A percentile compares a stretch with the other conserved stretches of the same genome.
Conservation (phyloP, 2,888 invertebrate species). For the Ophioninae sp. region DNA sequence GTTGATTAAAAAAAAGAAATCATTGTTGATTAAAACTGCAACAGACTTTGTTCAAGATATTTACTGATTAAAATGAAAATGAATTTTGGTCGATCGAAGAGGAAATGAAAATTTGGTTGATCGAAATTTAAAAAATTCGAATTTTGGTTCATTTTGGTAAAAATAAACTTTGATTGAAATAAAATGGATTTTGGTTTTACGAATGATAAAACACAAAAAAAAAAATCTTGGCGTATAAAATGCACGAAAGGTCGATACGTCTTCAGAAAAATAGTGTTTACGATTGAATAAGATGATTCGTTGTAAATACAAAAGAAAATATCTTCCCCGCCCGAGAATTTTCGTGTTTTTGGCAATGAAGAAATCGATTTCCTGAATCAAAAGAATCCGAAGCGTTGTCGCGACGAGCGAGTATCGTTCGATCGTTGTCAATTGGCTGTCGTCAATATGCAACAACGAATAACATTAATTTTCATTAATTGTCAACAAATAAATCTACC, state of each 20-base stretch:
- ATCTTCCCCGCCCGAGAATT: background rate
- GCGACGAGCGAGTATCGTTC: conserved; percentile 13
- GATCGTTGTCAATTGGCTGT: conserved; percentile 6
- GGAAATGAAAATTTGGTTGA: no score
- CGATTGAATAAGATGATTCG: conserved; percentile 37
- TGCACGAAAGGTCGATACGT: conserved; percentile 67
- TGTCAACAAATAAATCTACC: conserved; percentile 6
- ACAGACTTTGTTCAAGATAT: no score
- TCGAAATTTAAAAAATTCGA: no score
- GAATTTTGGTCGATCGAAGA: no score
- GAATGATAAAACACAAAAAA: conserved; percentile 6
- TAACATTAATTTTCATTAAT: background rate
- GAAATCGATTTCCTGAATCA: conserved; percentile 4
- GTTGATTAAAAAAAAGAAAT: no score
- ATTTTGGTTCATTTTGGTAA: no score
- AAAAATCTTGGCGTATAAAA: conserved; percentile 50
- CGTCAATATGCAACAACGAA: background rate
- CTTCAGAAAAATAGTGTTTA: conserved; percentile 66
- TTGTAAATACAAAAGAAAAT: conserved; percentile 42
- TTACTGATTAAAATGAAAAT: no score
- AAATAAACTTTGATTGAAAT: no score
- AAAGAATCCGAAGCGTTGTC: conserved; percentile 15
- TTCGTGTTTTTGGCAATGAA: background rate
- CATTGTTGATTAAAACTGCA: no score
- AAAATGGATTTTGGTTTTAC: background rate